Evolutionary conservation across 2,113 vertebrate genomes (phyloP).

Genomic region (Arizona elegans): DNA sequence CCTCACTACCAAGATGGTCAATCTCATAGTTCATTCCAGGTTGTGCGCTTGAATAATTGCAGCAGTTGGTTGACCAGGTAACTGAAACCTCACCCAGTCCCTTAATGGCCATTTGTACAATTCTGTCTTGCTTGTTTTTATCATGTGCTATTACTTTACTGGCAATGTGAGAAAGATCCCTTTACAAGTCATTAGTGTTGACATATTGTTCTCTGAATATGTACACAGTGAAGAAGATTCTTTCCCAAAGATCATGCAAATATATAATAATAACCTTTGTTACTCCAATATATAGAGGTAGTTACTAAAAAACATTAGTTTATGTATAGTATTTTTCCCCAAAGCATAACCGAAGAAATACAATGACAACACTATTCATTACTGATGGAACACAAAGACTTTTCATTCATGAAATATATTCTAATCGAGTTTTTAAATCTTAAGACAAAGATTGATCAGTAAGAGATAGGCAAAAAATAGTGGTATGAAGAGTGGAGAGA

Average conservation of each 20-base stretch:
- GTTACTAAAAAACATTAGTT: constrained; percentile 35
- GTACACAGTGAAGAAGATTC: neutral
- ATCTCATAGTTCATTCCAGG: neutral
- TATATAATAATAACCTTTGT: constrained; percentile 17
- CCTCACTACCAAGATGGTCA: neutral
- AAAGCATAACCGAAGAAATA: constrained; percentile 14
- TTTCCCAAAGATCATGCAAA: constrained; percentile 41
- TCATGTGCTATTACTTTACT: neutral
- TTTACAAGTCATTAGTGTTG: neutral
- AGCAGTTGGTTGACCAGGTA: neutral
- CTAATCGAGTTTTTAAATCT: neutral
- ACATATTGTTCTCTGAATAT: neutral
- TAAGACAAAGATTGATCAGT: neutral
- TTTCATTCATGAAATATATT: neutral
- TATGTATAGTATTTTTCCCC: constrained; percentile 35
- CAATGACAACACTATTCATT: constrained; percentile 14
- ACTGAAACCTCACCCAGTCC: neutral
- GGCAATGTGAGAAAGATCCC: neutral
- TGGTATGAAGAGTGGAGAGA: neutral
- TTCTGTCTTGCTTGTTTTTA: neutral
- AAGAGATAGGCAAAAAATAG: neutral
- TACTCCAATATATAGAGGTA: neutral
- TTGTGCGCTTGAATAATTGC: neutral
- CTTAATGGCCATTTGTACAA: neutral
- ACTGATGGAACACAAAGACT: neutral